A percentile compares a stretch with the other conserved stretches of the same genome.
phyloP scores from a whole-genome alignment of 2,797 vertebrate genomes.

The Sebastiscus albofasciatus region DNA sequence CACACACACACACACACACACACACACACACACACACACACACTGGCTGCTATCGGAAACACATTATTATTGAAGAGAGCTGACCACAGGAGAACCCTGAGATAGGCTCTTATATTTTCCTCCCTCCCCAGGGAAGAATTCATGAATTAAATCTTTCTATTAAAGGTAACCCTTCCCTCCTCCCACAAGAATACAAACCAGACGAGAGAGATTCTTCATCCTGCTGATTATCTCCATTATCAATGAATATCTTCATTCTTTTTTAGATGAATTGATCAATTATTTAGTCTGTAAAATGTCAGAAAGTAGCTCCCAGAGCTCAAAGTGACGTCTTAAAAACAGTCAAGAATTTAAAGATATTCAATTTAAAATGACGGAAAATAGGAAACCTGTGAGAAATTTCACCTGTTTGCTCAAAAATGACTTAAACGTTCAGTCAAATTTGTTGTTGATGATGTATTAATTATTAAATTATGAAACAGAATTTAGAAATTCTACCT shows the following conservation, averaged over 20 bases:
- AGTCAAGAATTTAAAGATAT: too few relatives aligned
- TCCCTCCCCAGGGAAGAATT: slow-evolving; percentile 65
- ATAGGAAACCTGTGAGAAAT: background rate
- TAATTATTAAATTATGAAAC: too few relatives aligned
- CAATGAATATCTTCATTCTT: background rate
- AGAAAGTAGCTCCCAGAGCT: background rate
- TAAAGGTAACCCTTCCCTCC: slow-evolving; percentile 56
- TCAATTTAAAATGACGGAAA: background rate
- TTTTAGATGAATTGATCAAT: background rate
- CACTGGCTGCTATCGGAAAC: slow-evolving; percentile 57
- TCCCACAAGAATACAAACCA: slow-evolving; percentile 46
- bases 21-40: slow-evolving; percentile 28
- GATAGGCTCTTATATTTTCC: slow-evolving; percentile 56
- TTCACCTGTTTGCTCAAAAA: too few relatives aligned
- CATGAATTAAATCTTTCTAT: slow-evolving; percentile 69
- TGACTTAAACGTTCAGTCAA: background rate
- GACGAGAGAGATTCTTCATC: background rate
- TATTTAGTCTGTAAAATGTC: background rate
- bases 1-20: slow-evolving; percentile 2
- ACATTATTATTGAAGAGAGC: slow-evolving; percentile 71
- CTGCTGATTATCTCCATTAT: background rate
- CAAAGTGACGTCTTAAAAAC: too few relatives aligned
- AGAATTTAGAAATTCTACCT: too few relatives aligned
- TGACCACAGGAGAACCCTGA: slow-evolving; percentile 70
- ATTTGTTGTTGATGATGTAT: too few relatives aligned